Conservation (phyloP, 2,888 invertebrate species). For the Oasisia sp. region DNA sequence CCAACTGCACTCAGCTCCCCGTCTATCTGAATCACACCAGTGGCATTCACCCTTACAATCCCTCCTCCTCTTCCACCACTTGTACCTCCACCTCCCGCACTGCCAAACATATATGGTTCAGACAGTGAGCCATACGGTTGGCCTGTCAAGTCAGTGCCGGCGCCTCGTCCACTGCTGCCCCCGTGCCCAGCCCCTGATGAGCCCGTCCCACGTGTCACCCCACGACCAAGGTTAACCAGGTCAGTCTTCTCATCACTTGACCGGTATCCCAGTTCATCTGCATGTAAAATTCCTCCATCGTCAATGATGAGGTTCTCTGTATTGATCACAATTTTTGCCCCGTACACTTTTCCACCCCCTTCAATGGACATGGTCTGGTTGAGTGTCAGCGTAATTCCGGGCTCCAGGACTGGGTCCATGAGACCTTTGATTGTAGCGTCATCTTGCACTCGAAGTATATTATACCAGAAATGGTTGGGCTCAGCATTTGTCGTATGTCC, state of each 20-base stretch:
- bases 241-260: slow-evolving; percentile 38
- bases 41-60: slow-evolving; percentile 44
- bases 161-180: slow-evolving; percentile 50
- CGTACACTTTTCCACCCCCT: slow-evolving; percentile 49
- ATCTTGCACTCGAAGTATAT: slow-evolving; percentile 49
- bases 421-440: slow-evolving; percentile 46
- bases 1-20: slow-evolving; percentile 49
- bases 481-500: slow-evolving; percentile 39
- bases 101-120: slow-evolving; percentile 47
- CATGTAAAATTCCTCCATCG: slow-evolving; percentile 49
- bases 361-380: slow-evolving; percentile 45
- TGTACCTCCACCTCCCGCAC: slow-evolving; percentile 47
- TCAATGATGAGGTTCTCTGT: slow-evolving; percentile 49
- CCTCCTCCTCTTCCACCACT: slow-evolving; percentile 50
- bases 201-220: slow-evolving; percentile 42
- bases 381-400: slow-evolving; percentile 41
- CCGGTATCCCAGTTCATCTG: slow-evolving; percentile 47
- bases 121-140: slow-evolving; percentile 53
- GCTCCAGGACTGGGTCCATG: slow-evolving; percentile 45
- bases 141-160: slow-evolving; percentile 45
- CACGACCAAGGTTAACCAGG: slow-evolving; percentile 46
- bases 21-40: slow-evolving; percentile 46
- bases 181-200: slow-evolving; percentile 54
- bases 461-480: slow-evolving; percentile 40
- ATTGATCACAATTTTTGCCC: slow-evolving; percentile 46